These are phyloP conservation scores for Zygaena filipendulae DNA, from an alignment of 2,888 invertebrate species.

Conservation along the genomic window DNA sequence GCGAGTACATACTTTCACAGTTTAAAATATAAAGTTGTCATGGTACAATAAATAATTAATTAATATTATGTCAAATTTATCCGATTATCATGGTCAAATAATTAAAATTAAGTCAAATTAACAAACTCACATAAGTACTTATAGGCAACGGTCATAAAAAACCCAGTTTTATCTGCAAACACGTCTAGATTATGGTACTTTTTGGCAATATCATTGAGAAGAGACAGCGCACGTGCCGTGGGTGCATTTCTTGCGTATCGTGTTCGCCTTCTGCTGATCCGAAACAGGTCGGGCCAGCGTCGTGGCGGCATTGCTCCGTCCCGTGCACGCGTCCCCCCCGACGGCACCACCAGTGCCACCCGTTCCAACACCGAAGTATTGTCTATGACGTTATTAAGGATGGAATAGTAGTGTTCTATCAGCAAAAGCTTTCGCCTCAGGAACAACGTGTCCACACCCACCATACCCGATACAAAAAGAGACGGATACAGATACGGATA, in stretches of 20 bases:
- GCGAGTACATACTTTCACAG: too few species aligned
- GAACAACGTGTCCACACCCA: constrained; percentile 1
- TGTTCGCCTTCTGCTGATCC: background rate
- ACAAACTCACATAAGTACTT: too few species aligned
- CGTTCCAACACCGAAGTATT: background rate
- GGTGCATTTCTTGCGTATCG: background rate
- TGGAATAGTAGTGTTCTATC: background rate
- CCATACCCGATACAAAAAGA: constrained; percentile 5
- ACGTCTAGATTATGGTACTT: background rate
- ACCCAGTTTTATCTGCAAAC: too few species aligned
- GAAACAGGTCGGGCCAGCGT: too few species aligned
- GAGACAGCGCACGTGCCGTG: background rate
- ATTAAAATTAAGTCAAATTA: too few species aligned
- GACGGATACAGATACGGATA: constrained; percentile 9
- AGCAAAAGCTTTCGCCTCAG: constrained; percentile 2
- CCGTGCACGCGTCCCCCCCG: too few species aligned
- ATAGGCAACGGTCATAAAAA: too few species aligned
- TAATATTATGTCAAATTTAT: too few species aligned
- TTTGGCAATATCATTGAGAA: background rate
- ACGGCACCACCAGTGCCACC: background rate
- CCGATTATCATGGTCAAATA: too few species aligned
- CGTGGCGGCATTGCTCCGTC: too few species aligned
- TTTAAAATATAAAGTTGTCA: constrained; percentile 21
- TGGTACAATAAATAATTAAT: constrained; percentile 34
- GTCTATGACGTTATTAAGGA: background rate